These are phyloP conservation scores for Caenorhabditis briggsae DNA, from an alignment of 1,140 invertebrate species.

Conservation along the genomic window DNA sequence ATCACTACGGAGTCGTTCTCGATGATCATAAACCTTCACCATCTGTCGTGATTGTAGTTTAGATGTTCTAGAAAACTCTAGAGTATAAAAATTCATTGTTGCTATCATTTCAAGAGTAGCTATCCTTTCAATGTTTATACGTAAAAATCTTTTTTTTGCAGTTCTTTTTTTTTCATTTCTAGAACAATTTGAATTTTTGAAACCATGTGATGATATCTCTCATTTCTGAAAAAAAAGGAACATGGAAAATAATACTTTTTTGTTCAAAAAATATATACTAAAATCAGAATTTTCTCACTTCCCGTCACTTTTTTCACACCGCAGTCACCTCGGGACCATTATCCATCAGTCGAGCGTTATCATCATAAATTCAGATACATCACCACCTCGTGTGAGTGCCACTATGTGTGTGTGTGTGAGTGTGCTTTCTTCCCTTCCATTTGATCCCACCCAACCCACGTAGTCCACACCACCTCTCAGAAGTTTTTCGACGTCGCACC, in stretches of 20 bases:
- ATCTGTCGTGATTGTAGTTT: not conserved
- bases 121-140: too few relatives aligned
- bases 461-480: too few relatives aligned
- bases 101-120: too few relatives aligned
- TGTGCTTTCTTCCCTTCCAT: not conserved
- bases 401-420: too few relatives aligned
- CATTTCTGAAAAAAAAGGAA: too few relatives aligned
- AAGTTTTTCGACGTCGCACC: not conserved
- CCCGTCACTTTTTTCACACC: not conserved
- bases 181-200: too few relatives aligned
- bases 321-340: not conserved
- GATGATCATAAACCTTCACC: not conserved
- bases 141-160: too few relatives aligned
- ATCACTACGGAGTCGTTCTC: not conserved
- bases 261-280: conserved; percentile 28
- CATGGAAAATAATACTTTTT: not conserved
- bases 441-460: not conserved
- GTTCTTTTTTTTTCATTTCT: too few relatives aligned
- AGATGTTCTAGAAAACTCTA: too few relatives aligned
- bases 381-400: conserved; percentile 7
- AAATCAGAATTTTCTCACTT: conserved; percentile 44
- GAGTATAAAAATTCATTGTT: too few relatives aligned
- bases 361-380: conserved; percentile 52
- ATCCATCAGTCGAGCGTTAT: conserved; percentile 9
- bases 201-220: too few relatives aligned